Evolutionary conservation across 2,888 invertebrate species (phyloP), one percentile per base, ranked within the genome.

Genomic region (Neoscelio sp.): DNA sequence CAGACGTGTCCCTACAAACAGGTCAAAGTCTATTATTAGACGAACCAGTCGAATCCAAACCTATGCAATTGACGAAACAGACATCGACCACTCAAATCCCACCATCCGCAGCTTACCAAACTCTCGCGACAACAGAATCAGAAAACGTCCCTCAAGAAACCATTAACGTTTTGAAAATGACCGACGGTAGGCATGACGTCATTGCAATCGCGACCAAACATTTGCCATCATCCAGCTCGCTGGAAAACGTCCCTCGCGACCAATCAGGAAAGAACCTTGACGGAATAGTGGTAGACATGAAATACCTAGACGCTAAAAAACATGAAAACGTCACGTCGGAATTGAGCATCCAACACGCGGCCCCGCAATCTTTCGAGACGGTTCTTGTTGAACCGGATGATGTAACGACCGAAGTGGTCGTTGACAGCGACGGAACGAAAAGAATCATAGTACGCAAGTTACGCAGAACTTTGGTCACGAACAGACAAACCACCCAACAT

Each of bases 371-470:
- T 0, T 96, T 96, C 85, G 96, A 96, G 90, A 96, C 96, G 0
- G 92, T 96, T 2, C 93, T 96, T 87, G 93, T 95, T 0, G 96
- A 96, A 88, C 96, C 96, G 0, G 96, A 95, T 88, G 95, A 96
- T 87, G 95, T 96, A 0, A 96, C 95, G 0, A 96, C 96, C 0
- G 95, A 95, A 90, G 95, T 96, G 1, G 93, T 95, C 0, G 93
- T 94, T 0, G 96, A 95, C 84, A 93, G 96, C 12, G 96, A 96
- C 87, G 96, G 96, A 2, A 95, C 95, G 0, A 96, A 95, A 86
- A 92, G 95, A 82, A 95, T 96, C 52, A 95, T 96, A 67, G 94
- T 96, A 0, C 94, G 93, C 81, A 96, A 95, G 89, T 88, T 95
- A 2, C 93, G 95, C 60, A 93, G 94, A 84, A 95, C 95, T 0